Percentiles rank a stretch among this genome's conserved stretches.
These are phyloP conservation scores for Salvator merianae DNA, from an alignment of 2,113 vertebrate species.

Conservation along the genomic window DNA sequence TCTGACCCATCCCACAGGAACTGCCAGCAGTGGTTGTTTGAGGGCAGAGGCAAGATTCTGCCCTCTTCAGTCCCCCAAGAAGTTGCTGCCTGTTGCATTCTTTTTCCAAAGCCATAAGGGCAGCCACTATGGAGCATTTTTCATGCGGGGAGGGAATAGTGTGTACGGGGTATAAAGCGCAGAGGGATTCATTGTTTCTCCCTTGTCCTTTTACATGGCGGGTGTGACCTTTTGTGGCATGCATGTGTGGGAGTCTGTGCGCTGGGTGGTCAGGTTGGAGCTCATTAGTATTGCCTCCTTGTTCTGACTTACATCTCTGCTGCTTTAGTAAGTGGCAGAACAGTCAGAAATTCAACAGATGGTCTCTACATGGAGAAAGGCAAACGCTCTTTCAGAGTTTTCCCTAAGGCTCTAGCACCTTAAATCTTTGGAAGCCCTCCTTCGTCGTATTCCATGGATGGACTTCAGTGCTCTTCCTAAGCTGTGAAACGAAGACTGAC, in stretches of 20 bases:
- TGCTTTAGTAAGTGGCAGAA: not conserved
- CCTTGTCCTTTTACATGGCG: not conserved
- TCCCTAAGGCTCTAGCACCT: not conserved
- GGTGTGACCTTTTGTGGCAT: not conserved
- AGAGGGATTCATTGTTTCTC: not conserved
- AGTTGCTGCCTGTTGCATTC: conserved; percentile 55
- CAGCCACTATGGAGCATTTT: conserved; percentile 4
- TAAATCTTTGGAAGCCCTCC: too few relatives aligned
- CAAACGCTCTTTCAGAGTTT: not conserved
- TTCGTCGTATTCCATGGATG: not conserved
- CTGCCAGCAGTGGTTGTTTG: not conserved
- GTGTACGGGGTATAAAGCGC: not conserved
- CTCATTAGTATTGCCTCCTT: not conserved
- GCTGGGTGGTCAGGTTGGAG: not conserved
- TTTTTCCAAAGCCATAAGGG: conserved; percentile 69
- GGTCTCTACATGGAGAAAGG: too few relatives aligned
- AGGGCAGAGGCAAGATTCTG: not conserved
- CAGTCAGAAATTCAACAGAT: not conserved
- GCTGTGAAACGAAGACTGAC: not conserved
- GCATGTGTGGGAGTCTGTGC: conserved; percentile 10
- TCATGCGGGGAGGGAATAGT: not conserved
- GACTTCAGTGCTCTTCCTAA: not conserved
- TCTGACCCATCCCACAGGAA: conserved; percentile 6
- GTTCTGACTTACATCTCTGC: not conserved
- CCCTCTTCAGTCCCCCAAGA: conserved; percentile 42